Evolutionary conservation across 2,113 vertebrate genomes (phyloP).

Genomic region (Myrmecobius fasciatus): DNA sequence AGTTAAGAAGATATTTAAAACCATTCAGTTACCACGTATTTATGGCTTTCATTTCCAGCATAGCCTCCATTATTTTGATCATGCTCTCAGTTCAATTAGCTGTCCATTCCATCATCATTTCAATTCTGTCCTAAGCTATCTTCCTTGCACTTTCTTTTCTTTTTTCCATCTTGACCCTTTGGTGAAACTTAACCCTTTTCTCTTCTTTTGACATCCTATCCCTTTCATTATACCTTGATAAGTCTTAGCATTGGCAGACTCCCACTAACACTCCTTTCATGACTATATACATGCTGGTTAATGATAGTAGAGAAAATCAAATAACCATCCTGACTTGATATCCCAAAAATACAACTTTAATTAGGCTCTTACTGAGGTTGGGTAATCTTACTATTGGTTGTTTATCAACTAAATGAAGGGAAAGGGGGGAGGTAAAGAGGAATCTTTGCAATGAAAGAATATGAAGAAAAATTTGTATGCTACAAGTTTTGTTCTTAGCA

Average conservation of each 20-base stretch:
- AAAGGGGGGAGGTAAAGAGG: neutral
- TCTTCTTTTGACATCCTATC: neutral
- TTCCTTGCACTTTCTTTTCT: neutral
- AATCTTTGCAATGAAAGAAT: neutral
- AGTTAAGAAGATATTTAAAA: conserved; percentile 56
- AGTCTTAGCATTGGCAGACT: neutral
- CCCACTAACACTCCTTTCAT: neutral
- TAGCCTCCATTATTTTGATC: neutral
- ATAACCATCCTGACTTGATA: neutral
- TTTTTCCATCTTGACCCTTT: neutral
- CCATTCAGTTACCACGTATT: neutral
- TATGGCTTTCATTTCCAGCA: neutral
- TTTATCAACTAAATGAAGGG: neutral
- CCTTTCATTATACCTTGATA: neutral
- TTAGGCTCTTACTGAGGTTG: neutral
- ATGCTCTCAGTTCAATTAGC: neutral
- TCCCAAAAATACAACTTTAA: neutral
- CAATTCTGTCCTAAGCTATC: neutral
- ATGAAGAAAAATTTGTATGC: neutral
- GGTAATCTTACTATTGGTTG: neutral
- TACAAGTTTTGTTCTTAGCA: neutral
- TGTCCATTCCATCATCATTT: neutral
- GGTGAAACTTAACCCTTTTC: neutral
- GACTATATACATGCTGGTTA: neutral
- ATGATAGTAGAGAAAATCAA: neutral